phyloP scores from a whole-genome alignment of 2,797 vertebrate species.

The Acipenser ruthenus region DNA sequence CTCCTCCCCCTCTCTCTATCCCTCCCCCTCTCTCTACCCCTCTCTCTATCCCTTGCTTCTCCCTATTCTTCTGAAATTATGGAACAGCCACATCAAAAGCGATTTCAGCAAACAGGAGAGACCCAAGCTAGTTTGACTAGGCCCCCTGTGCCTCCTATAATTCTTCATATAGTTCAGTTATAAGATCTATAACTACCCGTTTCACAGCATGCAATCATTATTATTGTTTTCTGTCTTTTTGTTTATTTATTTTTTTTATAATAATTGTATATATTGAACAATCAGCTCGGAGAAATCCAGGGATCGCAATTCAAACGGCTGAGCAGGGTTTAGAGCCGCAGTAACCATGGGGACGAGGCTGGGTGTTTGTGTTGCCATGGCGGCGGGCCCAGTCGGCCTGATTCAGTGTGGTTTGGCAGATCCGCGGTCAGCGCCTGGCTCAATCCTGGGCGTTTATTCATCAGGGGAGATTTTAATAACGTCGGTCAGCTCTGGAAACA shows the following conservation, averaged over 20 bases:
- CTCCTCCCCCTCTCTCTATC: not conserved
- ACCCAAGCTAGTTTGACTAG: too few relatives aligned
- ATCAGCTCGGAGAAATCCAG: not conserved
- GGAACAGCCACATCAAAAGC: too few relatives aligned
- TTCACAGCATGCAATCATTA: too few relatives aligned
- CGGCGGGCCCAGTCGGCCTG: not conserved
- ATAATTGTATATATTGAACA: not conserved
- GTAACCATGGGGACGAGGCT: not conserved
- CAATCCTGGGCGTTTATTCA: not conserved
- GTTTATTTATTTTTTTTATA: too few relatives aligned
- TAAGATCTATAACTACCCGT: too few relatives aligned
- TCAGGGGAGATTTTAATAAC: not conserved
- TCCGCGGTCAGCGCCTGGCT: not conserved
- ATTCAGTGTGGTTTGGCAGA: not conserved
- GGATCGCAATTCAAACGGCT: not conserved
- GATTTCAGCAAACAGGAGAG: too few relatives aligned
- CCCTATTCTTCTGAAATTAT: slow-evolving; percentile 6
- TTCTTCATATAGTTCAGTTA: too few relatives aligned
- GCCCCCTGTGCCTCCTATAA: too few relatives aligned
- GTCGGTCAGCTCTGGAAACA: not conserved
- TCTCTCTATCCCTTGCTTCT: not conserved
- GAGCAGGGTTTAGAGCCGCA: not conserved
- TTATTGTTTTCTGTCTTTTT: too few relatives aligned
- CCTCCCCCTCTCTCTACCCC: slow-evolving; percentile 37
- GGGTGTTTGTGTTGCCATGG: not conserved